These are phyloP conservation scores for Otis tarda DNA, from an alignment of 2,113 vertebrate genomes.

Conservation along the genomic window DNA sequence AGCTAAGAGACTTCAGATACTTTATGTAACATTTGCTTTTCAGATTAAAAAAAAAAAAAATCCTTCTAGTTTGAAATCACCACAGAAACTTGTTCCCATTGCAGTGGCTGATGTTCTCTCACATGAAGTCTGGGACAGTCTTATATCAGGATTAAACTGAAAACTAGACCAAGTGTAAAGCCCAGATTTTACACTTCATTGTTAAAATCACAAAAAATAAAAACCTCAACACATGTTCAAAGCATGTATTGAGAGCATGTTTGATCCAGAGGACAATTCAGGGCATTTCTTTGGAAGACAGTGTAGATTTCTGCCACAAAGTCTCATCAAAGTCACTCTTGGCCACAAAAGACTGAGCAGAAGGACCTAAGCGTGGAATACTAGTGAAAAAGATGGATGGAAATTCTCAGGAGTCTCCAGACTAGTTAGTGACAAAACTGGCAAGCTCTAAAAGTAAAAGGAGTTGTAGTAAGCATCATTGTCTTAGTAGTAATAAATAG, in stretches of 20 bases:
- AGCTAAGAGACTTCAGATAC: background rate
- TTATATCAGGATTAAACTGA: background rate
- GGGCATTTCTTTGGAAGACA: background rate
- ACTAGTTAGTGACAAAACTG: background rate
- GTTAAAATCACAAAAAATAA: background rate
- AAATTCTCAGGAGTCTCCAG: background rate
- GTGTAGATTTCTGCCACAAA: background rate
- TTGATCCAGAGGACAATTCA: background rate
- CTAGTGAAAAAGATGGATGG: background rate
- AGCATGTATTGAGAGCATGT: rapidly evolving
- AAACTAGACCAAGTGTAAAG: background rate
- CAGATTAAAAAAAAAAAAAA: background rate
- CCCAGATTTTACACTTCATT: background rate
- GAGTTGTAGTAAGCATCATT: background rate
- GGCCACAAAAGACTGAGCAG: background rate
- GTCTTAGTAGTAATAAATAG: background rate
- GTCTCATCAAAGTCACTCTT: background rate
- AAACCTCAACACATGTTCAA: background rate
- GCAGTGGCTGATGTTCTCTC: background rate
- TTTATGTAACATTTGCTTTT: background rate
- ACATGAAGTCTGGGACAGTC: background rate
- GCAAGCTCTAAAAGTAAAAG: background rate
- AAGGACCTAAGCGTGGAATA: background rate
- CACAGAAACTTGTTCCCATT: background rate
- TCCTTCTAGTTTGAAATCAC: background rate